Base-by-base conservation (phyloP, 2,797 vertebrate genomes). In the Falco peregrinus region DNA sequence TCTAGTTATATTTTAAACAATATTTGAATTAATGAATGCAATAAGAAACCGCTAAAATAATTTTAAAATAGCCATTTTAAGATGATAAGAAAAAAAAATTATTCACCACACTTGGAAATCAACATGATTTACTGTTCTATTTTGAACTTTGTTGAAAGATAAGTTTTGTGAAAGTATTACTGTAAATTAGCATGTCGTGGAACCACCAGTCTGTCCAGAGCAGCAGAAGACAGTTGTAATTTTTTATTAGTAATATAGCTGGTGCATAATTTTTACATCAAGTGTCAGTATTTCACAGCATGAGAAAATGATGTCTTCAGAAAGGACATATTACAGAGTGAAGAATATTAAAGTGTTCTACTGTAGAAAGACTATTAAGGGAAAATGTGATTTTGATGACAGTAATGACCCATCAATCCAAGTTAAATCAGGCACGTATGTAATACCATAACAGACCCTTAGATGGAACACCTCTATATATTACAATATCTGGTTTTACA, bases 341-440 rank as follows among this genome's bases (percentile, higher is more conserved):
- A 83, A 92, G 76, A 88, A 56, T 92, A 67, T 88, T 73, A 29
- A 91, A 77, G 19, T 51, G 17, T 77, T 84, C 64, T 74, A n/a
- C 35, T 84, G 26, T 26, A 74, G 60, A 71, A 92, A 68, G 50
- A 43, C 25, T 87, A 47, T 50, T 78, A 71, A 61, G 37, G 56
- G 54, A 96, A 80, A 93, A 93, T 54, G 41, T 43, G 41, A 63
- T 85, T 95, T 95, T 90, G 65, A 11, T 71, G 57, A 75, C 53
- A 78, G 26, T 56, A 77, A 59, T n/a, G 43, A 75, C 53, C 9
- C 24, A 82, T 77, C 60, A 82, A 64, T 91, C 41, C 5, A 31
- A 70, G 48, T 37, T 93, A 89, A 87, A 83, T 80, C 41, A 74
- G 24, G 37, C 45, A 26, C 3, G 2, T 50, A 64, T 80, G 77